Evolutionary conservation across 2,888 invertebrate genomes (phyloP), one percentile per base, ranked within the genome.

Genomic region (Caenorhabditis angaria): DNA sequence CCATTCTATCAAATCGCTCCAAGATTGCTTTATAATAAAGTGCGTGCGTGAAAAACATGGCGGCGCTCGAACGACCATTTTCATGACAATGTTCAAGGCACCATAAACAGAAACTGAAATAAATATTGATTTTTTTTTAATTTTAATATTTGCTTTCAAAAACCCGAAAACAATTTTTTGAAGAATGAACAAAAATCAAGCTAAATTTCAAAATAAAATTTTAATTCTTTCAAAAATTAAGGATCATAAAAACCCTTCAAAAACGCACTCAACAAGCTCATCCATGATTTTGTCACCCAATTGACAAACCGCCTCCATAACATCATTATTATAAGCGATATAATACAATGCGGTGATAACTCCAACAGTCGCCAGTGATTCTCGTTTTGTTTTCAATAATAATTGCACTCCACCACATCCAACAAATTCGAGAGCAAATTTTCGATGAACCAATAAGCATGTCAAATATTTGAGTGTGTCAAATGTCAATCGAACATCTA

Each of bases 341-440:
- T 97, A 97, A 89, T 97, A 97, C 41, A 99, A 90, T 82, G 96
- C 95, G 74, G 97, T 94, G 0, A 96, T 94, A 1, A 97, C 96
- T 18, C 95, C 97, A 0, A 96, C 96, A 0, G 78, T 76, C 18
- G 78, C 82, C 62, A 80, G 53, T 10, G 74, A 80, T 10, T 62
- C 60, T 8, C 74, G 70, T n/a, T 82, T 94, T 1, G 99, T 94
- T 88, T 93, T 93, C 18, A 97, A 90, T 60, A 97, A 90, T 72
- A 92, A 91, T 91, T 94, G 90, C 54, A 99, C 88, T 0, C 97
- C 97, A 29, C 93, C 93, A 88, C 92, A 92, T 67, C 93, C 92
- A 59, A 99, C 92, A 88, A 97, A 97, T 88, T 97, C 97, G 32
- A 97, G 92, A 0, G 95, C 94, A 90, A 99, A 97, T 89, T 97